A percentile compares a stretch with the other conserved stretches of the same genome.
phyloP scores from a whole-genome alignment of 2,888 invertebrate species.

The Rhagonycha fulva region DNA sequence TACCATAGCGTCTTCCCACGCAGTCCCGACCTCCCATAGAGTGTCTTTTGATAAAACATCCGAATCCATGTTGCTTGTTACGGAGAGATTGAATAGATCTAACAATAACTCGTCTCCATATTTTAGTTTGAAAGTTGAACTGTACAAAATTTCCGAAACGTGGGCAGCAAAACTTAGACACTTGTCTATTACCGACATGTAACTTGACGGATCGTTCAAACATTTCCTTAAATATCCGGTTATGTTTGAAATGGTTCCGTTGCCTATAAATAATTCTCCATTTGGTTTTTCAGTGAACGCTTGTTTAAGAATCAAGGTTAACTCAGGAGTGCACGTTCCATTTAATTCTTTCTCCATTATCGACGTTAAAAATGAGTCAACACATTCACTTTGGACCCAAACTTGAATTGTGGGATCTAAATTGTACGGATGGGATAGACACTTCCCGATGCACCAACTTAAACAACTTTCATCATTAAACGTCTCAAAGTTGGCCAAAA shows the following conservation, averaged over 20 bases:
- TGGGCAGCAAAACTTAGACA: conserved; percentile 60
- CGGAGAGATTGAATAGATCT: conserved; percentile 56
- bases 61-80: conserved; percentile 48
- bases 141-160: conserved; percentile 58
- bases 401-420: conserved; percentile 51
- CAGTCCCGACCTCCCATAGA: conserved; percentile 60
- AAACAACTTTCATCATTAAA: conserved; percentile 33
- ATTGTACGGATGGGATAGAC: conserved; percentile 56
- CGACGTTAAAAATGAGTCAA: conserved; percentile 54
- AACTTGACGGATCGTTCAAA: conserved; percentile 43
- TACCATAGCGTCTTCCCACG: conserved; percentile 62
- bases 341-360: conserved; percentile 48
- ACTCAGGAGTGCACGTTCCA: conserved; percentile 46
- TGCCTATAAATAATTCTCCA: conserved; percentile 54
- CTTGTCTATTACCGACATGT: conserved; percentile 53
- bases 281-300: conserved; percentile 50
- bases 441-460: conserved; percentile 56
- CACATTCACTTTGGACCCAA: conserved; percentile 55
- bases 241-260: conserved; percentile 52
- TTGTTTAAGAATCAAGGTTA: conserved; percentile 47
- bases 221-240: conserved; percentile 51
- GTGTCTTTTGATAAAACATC: conserved; percentile 56
- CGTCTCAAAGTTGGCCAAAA: conserved; percentile 60
- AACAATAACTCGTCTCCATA: conserved; percentile 56
- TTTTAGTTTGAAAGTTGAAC: conserved; percentile 51